Evolutionary conservation across 2,888 invertebrate species (phyloP).

Genomic region (Tridacna crocea): DNA sequence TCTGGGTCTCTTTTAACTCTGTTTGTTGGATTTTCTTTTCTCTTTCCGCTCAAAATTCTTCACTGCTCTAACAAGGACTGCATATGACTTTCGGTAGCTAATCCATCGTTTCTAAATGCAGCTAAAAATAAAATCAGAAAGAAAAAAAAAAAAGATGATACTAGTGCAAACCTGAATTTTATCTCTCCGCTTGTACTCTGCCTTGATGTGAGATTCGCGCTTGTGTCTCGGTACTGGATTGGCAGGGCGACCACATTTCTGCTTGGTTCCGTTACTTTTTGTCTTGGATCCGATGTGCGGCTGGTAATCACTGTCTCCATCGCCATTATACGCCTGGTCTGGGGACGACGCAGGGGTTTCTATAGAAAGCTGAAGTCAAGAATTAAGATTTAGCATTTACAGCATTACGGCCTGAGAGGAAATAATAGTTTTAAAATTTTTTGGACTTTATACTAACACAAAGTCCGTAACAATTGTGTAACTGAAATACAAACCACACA

Average conservation of each 20-base stretch:
- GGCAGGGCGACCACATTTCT: constrained; percentile 75
- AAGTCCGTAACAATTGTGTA: no score
- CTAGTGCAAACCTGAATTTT: constrained; percentile 81
- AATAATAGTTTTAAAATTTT: no score
- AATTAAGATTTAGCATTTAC: neutral
- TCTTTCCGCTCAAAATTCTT: no score
- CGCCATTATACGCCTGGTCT: neutral
- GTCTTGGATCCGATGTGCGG: neutral
- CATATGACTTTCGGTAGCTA: no score
- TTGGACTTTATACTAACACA: no score
- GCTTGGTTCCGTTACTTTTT: constrained; percentile 1
- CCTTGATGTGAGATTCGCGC: constrained; percentile 82
- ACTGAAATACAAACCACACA: no score
- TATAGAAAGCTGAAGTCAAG: constrained; percentile 1
- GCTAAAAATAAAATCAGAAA: neutral
- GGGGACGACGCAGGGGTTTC: constrained; percentile 9
- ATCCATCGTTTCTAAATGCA: neutral
- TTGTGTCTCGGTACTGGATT: constrained; percentile 82
- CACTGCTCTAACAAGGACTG: no score
- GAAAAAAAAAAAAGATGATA: constrained; percentile 10
- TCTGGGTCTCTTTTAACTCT: no score
- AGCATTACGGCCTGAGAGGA: no score
- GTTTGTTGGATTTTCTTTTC: no score
- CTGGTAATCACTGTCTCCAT: neutral
- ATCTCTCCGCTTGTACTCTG: constrained; percentile 80